Evolutionary conservation across 2,888 invertebrate species (phyloP), one percentile per base, ranked within the genome.

Genomic region (Trissolcus japonicus): DNA sequence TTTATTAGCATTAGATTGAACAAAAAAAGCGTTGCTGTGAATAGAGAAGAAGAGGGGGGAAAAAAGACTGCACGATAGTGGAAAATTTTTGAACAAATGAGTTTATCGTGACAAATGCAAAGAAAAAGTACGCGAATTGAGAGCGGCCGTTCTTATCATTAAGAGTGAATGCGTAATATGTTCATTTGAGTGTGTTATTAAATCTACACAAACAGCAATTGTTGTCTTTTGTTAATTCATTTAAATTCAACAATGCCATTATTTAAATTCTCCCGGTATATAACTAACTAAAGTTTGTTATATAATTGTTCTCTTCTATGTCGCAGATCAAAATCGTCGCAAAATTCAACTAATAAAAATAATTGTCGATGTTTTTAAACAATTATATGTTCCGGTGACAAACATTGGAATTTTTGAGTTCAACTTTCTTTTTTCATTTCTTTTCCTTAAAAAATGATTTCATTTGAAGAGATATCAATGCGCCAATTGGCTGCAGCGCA

Each of bases 401-500:
- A 46, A 46, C 16, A 46, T 35, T 46, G 62, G 50, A 11, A 35
- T 9, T 35, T 35, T 35, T 9, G 4, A 29, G 19, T 25, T 25
- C 25, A 9, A 35, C 35, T 35, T 6, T 25, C 4, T 25, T 25
- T 6, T 25, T 25, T 25, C 25, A 25, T 25, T 25, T 25, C 0
- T 21, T 21, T 25, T 25, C 19, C 6, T 25, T 25, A 35, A 35
- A 35, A 35, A 6, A 11, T 7, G 7, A 35, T 9, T 35, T 1
- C 1, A 35, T 2, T 7, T 35, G 2, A 35, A 35, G 35, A 35
- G 35, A 35, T 35, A 35, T 35, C 9, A 35, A 29, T 6, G 9
- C 35, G 11, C 11, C 35, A 35, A 55, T 61, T 35, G 48, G 84
- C 84, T 83, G 86, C 85, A 85, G 84, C 85, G 85, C 83, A 84